phyloP scores from a whole-genome alignment of 53 echinoderm and acorn worm genomes.

The Stichopus horrens region DNA sequence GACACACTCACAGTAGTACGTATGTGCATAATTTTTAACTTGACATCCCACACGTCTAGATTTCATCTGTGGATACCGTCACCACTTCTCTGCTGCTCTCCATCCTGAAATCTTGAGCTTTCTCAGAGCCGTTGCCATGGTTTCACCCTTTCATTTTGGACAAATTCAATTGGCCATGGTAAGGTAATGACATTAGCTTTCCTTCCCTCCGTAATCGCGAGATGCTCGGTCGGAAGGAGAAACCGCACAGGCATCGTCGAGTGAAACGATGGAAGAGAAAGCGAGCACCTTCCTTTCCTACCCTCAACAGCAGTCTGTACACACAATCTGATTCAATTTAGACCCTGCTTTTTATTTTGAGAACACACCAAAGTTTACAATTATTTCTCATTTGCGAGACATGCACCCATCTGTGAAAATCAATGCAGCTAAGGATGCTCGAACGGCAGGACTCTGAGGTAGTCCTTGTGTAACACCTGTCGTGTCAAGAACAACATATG shows the following conservation, averaged over 20 bases:
- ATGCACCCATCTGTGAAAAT: constrained; percentile 42
- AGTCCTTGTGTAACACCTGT: constrained; percentile 44
- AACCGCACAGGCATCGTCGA: not conserved
- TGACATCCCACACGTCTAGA: not conserved
- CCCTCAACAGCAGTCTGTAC: not conserved
- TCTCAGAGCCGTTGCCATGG: constrained; percentile 29
- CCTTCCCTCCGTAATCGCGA: constrained; percentile 8
- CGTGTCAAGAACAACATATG: constrained; percentile 32
- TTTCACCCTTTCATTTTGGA: constrained; percentile 45
- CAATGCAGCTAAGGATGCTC: constrained; percentile 26
- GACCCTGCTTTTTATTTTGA: not conserved
- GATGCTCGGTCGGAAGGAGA: constrained; percentile 23
- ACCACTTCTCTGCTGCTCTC: no score
- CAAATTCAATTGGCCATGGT: constrained; percentile 46
- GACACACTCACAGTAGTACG: no score
- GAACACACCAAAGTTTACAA: constrained; percentile 22
- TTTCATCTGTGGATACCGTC: not conserved
- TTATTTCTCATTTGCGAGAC: constrained; percentile 36
- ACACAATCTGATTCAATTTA: constrained; percentile 28
- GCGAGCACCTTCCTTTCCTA: not conserved
- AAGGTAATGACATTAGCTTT: constrained; percentile 45
- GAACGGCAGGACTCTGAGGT: constrained; percentile 19
- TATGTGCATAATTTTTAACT: not conserved
- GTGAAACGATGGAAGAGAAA: not conserved
- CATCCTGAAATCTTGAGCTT: not conserved